Evolutionary conservation across 2,888 invertebrate species (phyloP), one percentile per base, ranked within the genome.

Genomic region (Tipula helvola): DNA sequence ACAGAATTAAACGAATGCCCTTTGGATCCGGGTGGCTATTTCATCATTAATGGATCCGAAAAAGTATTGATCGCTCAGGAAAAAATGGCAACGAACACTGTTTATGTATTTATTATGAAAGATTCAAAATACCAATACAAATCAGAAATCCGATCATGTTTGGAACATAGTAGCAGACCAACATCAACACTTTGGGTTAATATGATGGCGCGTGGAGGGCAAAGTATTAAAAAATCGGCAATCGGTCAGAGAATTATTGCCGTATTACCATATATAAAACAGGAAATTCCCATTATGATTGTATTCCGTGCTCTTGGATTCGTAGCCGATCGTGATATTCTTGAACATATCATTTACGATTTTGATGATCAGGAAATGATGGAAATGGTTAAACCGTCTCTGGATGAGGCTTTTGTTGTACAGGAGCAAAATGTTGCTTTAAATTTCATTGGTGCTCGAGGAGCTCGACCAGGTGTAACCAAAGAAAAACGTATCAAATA

Each of bases 351-450:
- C 88, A 99, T 99, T 90, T 99, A 99, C 91, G 99, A 99, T 91
- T 99, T 99, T 92, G 99, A 99, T 92, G 99, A 99, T 92, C 99
- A 98, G 7, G 99, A 99, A 93, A 99, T 99, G 99, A 99, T 99
- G 99, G 99, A 99, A 94, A 99, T 99, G 99, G 99, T 98, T 0
- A 99, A 99, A 91, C 99, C 99, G 0, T 99, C 99, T 0, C 92
- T 99, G 87, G 99, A 99, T 92, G 99, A 99, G 92, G 99, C 99
- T 83, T 99, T 99, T 92, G 99, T 99, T 0, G 98, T 99, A 89
- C 99, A 99, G 92, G 99, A 99, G 91, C 99, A 99, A 91, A 98
- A 97, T 92, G 98, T 99, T 3, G 99, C 99, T 0, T 93, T 99
- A 18, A 99, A 99, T 92, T 99, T 99, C 89, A 99, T 99, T 90